Evolutionary conservation across 2,888 invertebrate species (phyloP).

Genomic region (Melipona bicolor): DNA sequence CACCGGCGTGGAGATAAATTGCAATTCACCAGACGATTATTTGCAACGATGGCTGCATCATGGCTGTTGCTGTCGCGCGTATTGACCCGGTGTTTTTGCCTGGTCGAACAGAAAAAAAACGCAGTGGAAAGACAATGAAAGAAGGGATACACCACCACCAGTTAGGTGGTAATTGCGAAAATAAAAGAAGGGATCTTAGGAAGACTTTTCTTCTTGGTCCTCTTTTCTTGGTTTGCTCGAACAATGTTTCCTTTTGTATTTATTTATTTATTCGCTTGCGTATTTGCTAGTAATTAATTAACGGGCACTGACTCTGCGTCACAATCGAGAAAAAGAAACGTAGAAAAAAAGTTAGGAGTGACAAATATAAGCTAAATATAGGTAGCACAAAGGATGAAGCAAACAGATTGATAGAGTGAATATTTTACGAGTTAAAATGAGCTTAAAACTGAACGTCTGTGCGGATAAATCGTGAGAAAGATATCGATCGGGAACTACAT

Average conservation of each 20-base stretch:
- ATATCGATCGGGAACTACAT: too few relatives aligned
- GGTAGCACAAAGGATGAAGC: too few relatives aligned
- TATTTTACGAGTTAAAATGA: too few relatives aligned
- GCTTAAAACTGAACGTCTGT: too few relatives aligned
- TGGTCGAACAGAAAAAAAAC: constrained; percentile 34
- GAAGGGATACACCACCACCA: constrained; percentile 34
- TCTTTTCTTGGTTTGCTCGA: background rate
- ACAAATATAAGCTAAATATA: too few relatives aligned
- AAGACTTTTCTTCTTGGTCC: background rate
- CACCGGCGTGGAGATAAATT: constrained; percentile 39
- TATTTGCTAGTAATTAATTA: too few relatives aligned
- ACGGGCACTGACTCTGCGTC: too few relatives aligned
- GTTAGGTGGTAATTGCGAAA: constrained; percentile 58
- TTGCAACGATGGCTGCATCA: constrained; percentile 25
- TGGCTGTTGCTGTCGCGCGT: constrained; percentile 35
- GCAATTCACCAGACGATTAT: constrained; percentile 52
- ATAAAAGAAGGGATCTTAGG: constrained; percentile 35
- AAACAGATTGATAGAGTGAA: too few relatives aligned
- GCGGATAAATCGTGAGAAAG: too few relatives aligned
- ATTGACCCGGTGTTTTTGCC: constrained; percentile 49
- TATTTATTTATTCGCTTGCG: too few relatives aligned
- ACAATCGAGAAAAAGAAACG: too few relatives aligned
- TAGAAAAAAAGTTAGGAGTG: too few relatives aligned
- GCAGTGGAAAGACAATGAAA: constrained; percentile 36
- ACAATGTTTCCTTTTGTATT: background rate